A percentile compares a stretch with the other conserved stretches of the same genome.
Conservation (phyloP, 2,113 vertebrate genomes). For the Jacana jacana region DNA sequence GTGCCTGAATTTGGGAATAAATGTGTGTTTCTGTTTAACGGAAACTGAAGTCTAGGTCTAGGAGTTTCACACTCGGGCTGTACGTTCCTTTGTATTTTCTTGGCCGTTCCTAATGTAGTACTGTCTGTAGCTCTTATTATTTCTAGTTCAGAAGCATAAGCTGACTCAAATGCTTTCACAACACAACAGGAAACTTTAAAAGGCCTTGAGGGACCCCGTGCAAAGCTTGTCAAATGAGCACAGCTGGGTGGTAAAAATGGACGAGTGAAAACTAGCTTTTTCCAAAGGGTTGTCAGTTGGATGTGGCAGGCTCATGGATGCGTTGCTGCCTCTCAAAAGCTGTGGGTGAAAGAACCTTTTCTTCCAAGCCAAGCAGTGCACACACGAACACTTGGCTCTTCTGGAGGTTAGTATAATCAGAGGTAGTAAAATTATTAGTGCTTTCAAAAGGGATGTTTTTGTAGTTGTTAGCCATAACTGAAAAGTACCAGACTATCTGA, state of each 20-base stretch:
- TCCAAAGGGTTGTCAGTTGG: not conserved
- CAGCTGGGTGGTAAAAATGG: not conserved
- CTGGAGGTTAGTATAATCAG: not conserved
- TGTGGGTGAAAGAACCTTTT: not conserved
- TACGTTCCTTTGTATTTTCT: not conserved
- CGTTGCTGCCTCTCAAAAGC: not conserved
- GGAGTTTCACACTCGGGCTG: not conserved
- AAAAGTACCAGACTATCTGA: not conserved
- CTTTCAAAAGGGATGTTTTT: not conserved
- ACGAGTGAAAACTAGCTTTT: not conserved
- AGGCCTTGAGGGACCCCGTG: not conserved
- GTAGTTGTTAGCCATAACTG: not conserved
- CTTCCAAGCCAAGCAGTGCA: not conserved
- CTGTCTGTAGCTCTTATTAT: not conserved
- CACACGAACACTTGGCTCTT: not conserved
- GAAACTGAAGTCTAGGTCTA: not conserved
- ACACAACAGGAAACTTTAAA: not conserved
- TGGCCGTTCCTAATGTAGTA: not conserved
- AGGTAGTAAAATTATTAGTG: not conserved
- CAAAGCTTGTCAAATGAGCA: not conserved
- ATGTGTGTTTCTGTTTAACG: not conserved
- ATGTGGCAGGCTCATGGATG: not conserved
- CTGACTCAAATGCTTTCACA: not conserved
- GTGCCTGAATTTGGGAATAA: not conserved
- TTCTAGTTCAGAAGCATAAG: not conserved